Evolutionary conservation across 2,797 vertebrate species (phyloP).

Genomic region (Triplophysa yarkandensis): DNA sequence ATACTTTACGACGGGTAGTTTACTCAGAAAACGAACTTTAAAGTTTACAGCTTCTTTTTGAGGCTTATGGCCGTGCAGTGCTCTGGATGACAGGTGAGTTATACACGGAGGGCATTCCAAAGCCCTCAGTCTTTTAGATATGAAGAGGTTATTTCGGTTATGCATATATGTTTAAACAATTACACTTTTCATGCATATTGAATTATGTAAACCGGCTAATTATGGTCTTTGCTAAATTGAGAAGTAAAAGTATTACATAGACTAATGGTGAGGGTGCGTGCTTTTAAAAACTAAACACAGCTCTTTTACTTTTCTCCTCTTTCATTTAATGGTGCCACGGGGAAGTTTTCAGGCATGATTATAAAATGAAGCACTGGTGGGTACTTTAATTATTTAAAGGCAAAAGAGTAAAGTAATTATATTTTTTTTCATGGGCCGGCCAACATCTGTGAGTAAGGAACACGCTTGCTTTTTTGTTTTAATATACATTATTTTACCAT

Average conservation of each 20-base stretch:
- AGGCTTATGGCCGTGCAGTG: neutral
- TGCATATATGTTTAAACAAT: constrained; percentile 1
- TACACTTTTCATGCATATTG: neutral
- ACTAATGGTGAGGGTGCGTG: neutral
- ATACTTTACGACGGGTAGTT: constrained; percentile 3
- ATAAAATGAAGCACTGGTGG: constrained; percentile 43
- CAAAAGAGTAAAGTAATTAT: constrained; percentile 31
- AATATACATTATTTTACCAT: neutral
- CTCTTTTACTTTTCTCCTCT: neutral
- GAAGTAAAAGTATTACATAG: neutral
- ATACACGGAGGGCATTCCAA: neutral
- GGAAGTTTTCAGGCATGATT: constrained; percentile 21
- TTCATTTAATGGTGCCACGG: constrained; percentile 29
- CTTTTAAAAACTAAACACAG: constrained; percentile 12
- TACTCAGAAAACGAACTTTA: neutral
- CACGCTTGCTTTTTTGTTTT: neutral
- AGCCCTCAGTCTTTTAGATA: neutral
- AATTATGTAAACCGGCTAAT: constrained; percentile 1
- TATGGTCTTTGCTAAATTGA: neutral
- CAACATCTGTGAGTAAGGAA: constrained; percentile 3
- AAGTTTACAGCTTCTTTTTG: constrained; percentile 2
- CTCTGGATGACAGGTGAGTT: neutral
- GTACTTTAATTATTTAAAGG: constrained; percentile 46
- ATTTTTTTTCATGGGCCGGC: neutral
- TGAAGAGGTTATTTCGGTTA: neutral